Evolutionary conservation across 2,113 vertebrate species (phyloP).

Genomic region (Pedetes capensis): DNA sequence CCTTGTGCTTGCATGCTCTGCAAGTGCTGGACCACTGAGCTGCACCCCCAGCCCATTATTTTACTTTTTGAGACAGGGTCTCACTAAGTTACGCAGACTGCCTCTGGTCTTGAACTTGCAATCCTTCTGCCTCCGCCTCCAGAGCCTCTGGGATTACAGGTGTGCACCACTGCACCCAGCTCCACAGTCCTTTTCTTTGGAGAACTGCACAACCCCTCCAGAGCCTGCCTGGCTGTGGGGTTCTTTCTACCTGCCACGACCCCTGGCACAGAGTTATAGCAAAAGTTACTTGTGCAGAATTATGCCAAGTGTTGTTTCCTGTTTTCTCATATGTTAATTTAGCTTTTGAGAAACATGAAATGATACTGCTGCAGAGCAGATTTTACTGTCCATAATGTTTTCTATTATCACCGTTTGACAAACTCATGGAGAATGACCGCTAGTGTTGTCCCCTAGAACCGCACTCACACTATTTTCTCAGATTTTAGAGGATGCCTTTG

Average conservation of each 20-base stretch:
- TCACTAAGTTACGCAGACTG: too few relatives aligned
- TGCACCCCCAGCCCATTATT: too few relatives aligned
- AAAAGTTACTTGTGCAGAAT: neutral
- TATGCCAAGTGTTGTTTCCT: neutral
- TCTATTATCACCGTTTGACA: neutral
- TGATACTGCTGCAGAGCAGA: neutral
- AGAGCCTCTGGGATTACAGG: too few relatives aligned
- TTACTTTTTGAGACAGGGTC: too few relatives aligned
- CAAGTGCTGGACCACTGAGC: too few relatives aligned
- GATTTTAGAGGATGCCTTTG: neutral
- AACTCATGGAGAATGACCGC: neutral
- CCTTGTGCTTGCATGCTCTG: too few relatives aligned
- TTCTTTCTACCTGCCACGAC: neutral
- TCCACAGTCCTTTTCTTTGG: neutral
- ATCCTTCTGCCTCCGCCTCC: too few relatives aligned
- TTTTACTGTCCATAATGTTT: neutral
- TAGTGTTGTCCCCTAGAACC: neutral
- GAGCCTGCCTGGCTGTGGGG: too few relatives aligned
- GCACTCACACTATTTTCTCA: fast-evolving
- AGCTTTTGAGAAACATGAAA: neutral
- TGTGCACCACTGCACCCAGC: too few relatives aligned
- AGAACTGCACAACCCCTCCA: neutral
- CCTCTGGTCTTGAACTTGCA: too few relatives aligned
- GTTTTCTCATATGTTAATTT: neutral
- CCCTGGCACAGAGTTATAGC: neutral